Base-by-base conservation (phyloP, 2,888 invertebrate species). In the Sussaba pulchella region DNA sequence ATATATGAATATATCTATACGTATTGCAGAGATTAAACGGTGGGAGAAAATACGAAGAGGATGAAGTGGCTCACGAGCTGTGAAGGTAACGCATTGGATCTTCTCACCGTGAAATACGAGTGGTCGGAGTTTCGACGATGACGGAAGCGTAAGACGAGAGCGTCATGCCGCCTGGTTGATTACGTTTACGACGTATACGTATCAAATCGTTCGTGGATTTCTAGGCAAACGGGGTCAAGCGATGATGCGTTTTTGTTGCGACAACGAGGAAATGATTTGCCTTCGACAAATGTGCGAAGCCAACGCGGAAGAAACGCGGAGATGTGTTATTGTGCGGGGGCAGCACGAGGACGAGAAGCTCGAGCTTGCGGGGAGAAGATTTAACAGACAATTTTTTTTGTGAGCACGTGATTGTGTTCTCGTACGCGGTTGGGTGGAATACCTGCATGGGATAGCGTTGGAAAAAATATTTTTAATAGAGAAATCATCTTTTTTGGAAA, bases 101-200 rank as follows among this genome's bases (percentile, higher is more conserved):
- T 78, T 81, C 64, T 64, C 67, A 67, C 41, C 52, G 52, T 67
- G 67, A 50, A 52, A 67, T 24, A 21, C 67, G 52, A 67, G 52
- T 52, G 39, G 61, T n/a, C 39, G 41, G 47, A 61, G 31, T 72
- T 72, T 72, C 63, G 61, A 50, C 47, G 36, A 14, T 63, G 39
- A 63, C 50, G 50, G 59, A 41, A 39, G 41, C 52, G 67, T 52
- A 67, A 67, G 67, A 67, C 52, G 67, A 67, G 39, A 26, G 21
- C 50, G n/a, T n/a, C n/a, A n/a, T 24, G n/a, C 47, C 41, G 36
- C 63, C 26, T 45, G 47, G 59, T 47, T 59, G 72, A 63, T 72
- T 63, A 39, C 63, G 21, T 47, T 26, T n/a, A 72, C 45, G 61
- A 47, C 19, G 12, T 36, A 71, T 61, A 52, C n/a, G n/a, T n/a